These are phyloP conservation scores for Rousettus leschenaultii DNA, from an alignment of 2,113 vertebrate species.

Conservation along the genomic window DNA sequence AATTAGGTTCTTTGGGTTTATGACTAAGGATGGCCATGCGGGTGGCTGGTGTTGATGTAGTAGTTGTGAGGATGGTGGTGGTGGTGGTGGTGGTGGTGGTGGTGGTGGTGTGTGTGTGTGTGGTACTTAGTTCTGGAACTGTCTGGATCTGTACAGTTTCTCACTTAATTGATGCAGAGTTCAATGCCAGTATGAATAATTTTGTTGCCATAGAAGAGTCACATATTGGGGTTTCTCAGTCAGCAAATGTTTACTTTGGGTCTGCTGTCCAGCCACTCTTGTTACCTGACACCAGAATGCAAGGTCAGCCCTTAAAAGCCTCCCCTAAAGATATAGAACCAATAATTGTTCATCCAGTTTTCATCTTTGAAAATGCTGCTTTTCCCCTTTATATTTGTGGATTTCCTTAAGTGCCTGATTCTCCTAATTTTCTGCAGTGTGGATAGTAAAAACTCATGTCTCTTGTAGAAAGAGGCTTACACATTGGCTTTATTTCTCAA, in stretches of 20 bases:
- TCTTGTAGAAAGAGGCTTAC: neutral
- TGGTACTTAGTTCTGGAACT: neutral
- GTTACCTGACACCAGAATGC: neutral
- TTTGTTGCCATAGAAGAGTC: neutral
- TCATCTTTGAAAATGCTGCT: neutral
- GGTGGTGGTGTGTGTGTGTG: neutral
- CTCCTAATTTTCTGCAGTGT: neutral
- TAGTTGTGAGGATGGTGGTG: too few species aligned
- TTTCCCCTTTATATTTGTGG: neutral
- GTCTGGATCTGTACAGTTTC: neutral
- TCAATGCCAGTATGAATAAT: neutral
- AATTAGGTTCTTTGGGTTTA: neutral
- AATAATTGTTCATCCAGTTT: neutral
- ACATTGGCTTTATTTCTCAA: neutral
- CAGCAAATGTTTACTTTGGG: neutral
- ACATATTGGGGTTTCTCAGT: neutral
- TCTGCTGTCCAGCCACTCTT: neutral
- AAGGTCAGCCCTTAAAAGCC: neutral
- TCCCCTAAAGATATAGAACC: fast-evolving
- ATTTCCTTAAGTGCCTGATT: neutral
- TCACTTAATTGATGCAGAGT: neutral
- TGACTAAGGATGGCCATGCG: too few species aligned
- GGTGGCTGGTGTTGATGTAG: neutral
- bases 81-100: neutral
- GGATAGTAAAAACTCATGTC: neutral